A percentile compares a stretch with the other conserved stretches of the same genome.
phyloP scores from a whole-genome alignment of 2,888 invertebrate genomes.

The Acanthococcus lagerstroemiae region DNA sequence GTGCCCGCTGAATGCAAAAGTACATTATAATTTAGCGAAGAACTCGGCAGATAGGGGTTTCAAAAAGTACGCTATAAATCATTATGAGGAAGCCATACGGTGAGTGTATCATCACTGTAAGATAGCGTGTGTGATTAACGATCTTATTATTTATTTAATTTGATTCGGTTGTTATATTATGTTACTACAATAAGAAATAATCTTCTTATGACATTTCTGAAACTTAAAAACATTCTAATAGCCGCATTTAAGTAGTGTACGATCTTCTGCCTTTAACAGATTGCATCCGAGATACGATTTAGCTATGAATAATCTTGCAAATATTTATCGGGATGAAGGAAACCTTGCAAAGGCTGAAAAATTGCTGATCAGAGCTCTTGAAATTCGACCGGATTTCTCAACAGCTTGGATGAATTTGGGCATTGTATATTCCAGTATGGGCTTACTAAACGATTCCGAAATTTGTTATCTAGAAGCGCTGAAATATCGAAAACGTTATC shows the following conservation, averaged over 20 bases:
- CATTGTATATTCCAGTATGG: slow-evolving; percentile 70
- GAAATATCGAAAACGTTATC: slow-evolving; percentile 63
- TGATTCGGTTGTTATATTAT: too few relatives aligned
- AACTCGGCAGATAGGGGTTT: slow-evolving; percentile 66
- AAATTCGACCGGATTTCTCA: slow-evolving; percentile 72
- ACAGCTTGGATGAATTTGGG: slow-evolving; percentile 99
- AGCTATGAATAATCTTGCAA: slow-evolving; percentile 88
- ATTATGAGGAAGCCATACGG: slow-evolving; percentile 69
- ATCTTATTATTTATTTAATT: too few relatives aligned
- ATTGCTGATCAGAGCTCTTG: slow-evolving; percentile 61
- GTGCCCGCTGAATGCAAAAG: slow-evolving; percentile 91
- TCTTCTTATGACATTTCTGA: too few relatives aligned
- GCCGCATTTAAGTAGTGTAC: too few relatives aligned
- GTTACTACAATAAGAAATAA: too few relatives aligned
- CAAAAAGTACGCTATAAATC: slow-evolving; percentile 56
- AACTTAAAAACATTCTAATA: too few relatives aligned
- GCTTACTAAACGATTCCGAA: slow-evolving; percentile 61
- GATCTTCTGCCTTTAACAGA: too few relatives aligned
- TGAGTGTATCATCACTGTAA: too few relatives aligned
- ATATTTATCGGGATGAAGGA: slow-evolving; percentile 64
- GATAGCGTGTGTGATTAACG: too few relatives aligned
- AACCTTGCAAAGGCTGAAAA: slow-evolving; percentile 59
- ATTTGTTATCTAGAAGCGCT: slow-evolving; percentile 71
- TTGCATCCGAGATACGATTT: slow-evolving; percentile 75
- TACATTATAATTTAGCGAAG: slow-evolving; percentile 85